Evolutionary conservation across 1,140 invertebrate genomes (phyloP).

Genomic region (Neoseiulus cucumeris): DNA sequence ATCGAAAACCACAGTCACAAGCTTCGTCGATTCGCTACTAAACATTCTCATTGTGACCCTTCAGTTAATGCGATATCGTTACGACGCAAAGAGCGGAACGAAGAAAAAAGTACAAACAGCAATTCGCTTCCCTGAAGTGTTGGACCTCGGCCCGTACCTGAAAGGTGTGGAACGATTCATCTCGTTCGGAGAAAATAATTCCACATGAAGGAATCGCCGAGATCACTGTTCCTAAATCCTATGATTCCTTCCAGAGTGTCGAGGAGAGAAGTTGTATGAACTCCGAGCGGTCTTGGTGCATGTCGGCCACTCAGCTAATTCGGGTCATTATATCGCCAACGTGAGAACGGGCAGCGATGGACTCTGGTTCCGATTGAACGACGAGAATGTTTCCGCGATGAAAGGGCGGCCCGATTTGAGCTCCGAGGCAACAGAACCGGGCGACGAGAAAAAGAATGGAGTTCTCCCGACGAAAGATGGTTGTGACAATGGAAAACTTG

Average conservation of each 20-base stretch:
- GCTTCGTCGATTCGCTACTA: no score
- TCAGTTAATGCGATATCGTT: slow-evolving; percentile 41
- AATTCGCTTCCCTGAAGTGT: slow-evolving; percentile 41
- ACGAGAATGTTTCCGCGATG: slow-evolving; percentile 43
- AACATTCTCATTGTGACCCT: neutral
- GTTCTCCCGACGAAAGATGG: no score
- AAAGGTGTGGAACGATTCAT: neutral
- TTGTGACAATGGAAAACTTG: no score
- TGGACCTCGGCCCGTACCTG: slow-evolving; percentile 37
- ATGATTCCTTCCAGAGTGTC: neutral
- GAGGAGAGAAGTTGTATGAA: slow-evolving; percentile 31
- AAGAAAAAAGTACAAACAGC: slow-evolving; percentile 46
- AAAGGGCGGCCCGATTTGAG: slow-evolving; percentile 24
- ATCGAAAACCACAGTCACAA: no score
- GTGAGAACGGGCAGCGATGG: slow-evolving; percentile 35
- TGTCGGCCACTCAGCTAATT: slow-evolving; percentile 41
- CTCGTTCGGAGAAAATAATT: neutral
- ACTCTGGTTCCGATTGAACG: slow-evolving; percentile 36
- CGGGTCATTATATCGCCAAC: slow-evolving; percentile 48
- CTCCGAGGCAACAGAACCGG: no score
- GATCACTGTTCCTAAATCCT: neutral
- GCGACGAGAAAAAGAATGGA: no score
- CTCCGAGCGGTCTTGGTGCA: slow-evolving; percentile 45
- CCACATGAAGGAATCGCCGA: no score
- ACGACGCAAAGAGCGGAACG: slow-evolving; percentile 40